Evolutionary conservation across 2,888 invertebrate genomes (phyloP).

Genomic region (Odontocolon sp.): DNA sequence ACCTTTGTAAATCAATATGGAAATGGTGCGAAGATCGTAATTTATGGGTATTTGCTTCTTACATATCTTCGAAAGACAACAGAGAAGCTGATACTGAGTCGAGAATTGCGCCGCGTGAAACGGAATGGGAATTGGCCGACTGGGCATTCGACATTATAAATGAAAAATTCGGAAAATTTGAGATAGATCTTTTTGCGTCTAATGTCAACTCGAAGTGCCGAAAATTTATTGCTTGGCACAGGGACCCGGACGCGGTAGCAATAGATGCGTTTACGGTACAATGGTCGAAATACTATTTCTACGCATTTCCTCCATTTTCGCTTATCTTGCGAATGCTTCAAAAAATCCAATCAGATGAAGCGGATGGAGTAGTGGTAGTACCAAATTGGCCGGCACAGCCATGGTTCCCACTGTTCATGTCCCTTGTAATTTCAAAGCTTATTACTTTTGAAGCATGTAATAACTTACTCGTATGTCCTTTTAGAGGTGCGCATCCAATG

Average conservation of each 20-base stretch:
- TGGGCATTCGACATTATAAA: background rate
- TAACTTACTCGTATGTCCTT: constrained; percentile 64
- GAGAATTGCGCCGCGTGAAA: background rate
- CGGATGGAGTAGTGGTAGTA: constrained; percentile 69
- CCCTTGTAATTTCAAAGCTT: constrained; percentile 33
- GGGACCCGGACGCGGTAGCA: background rate
- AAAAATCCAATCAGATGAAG: constrained; percentile 68
- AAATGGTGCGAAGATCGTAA: constrained; percentile 6
- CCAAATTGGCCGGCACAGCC: constrained; percentile 69
- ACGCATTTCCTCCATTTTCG: constrained; percentile 70
- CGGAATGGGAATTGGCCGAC: background rate
- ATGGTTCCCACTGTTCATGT: constrained; percentile 69
- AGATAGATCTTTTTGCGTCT: no score
- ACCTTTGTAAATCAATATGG: constrained; percentile 7
- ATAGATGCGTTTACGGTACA: background rate
- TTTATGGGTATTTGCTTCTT: constrained; percentile 13
- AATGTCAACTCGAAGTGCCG: background rate
- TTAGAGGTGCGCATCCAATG: constrained; percentile 65
- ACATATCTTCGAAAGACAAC: constrained; percentile 21
- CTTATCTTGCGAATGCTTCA: constrained; percentile 64
- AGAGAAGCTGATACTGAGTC: constrained; percentile 17
- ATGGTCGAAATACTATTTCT: constrained; percentile 34
- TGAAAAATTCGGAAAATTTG: constrained; percentile 4
- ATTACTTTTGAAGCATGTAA: constrained; percentile 63
- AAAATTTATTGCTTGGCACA: background rate